phyloP scores from a whole-genome alignment of 2,113 vertebrate species.

The Alligator sinensis region DNA sequence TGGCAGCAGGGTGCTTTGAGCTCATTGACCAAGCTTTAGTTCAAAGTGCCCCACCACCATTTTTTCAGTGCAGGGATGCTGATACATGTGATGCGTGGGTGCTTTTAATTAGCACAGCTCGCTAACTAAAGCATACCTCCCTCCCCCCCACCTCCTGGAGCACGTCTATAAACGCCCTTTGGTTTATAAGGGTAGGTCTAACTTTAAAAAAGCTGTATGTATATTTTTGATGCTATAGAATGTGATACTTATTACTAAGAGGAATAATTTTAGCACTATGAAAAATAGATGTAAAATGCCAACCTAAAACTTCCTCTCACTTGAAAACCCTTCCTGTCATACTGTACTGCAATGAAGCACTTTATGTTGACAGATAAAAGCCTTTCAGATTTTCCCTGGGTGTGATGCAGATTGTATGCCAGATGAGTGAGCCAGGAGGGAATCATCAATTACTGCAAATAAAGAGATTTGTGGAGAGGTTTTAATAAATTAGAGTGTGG shows the following conservation, averaged over 20 bases:
- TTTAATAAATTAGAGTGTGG: not conserved
- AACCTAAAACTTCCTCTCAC: not conserved
- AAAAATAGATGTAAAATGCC: not conserved
- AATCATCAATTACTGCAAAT: not conserved
- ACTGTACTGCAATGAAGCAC: not conserved
- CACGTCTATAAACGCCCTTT: no score
- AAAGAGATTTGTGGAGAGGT: not conserved
- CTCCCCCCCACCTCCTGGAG: no score
- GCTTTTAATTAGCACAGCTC: no score
- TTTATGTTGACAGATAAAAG: slow-evolving; percentile 3
- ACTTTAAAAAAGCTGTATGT: not conserved
- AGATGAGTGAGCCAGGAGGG: not conserved
- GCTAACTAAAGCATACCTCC: no score
- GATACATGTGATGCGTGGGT: no score
- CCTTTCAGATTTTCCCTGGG: slow-evolving; percentile 13
- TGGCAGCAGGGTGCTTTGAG: no score
- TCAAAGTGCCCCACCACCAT: no score
- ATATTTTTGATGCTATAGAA: not conserved
- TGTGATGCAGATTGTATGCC: not conserved
- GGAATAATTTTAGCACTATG: not conserved
- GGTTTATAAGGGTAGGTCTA: not conserved
- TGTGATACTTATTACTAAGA: not conserved
- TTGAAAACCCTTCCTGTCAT: not conserved
- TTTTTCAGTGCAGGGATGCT: no score
- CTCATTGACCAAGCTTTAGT: no score